Base-by-base conservation (phyloP, 2,888 invertebrate genomes). In the Busseola fusca region DNA sequence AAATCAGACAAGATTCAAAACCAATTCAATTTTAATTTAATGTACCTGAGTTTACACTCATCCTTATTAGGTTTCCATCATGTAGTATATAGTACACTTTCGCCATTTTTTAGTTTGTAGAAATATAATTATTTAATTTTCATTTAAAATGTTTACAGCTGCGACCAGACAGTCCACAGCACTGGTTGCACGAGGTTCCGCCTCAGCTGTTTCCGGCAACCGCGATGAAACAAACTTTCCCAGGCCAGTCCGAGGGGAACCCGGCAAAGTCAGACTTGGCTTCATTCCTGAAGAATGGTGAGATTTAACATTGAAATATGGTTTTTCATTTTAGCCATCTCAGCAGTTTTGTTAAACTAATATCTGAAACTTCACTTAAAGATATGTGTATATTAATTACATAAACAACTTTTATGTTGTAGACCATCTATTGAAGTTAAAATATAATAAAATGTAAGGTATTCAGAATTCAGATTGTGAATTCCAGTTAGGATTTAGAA, bases 261-360 rank as follows among this genome's bases (percentile, higher is more conserved):
- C 98, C 30, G 97, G 97, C 76, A 97, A 97, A 93, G 98, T 98
- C 72, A 97, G 99, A 69, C 92, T 98, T 87, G 98, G 98, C 60
- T 98, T 99, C 90, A 88, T 99, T 82, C 99, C 99, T 57, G 99
- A 99, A 86, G 98, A 98, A 95, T 99, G 99, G 99, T 96, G 79
- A 86, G 82, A 48, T 37, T 57, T 5, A 1, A 27, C 3, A 16
- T 16, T 25, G n/a, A 18, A 21, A 45, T 27, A 21, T 12, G 10
- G 10, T 10, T 10, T 10, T 2, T 27, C 7, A 6, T 27, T 37
- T 37, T 27, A 37, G 12, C 14, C 1, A 34, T 34, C 16, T 34
- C n/a, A 58, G 16, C 58, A 58, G 9, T 34, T n/a, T n/a, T 57
- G 3, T 16, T 57, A 18, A 45, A 21, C 12, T 40, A 40, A 3